Evolutionary conservation across 2,888 invertebrate species (phyloP).

Genomic region (Arrhopalites spinosus): DNA sequence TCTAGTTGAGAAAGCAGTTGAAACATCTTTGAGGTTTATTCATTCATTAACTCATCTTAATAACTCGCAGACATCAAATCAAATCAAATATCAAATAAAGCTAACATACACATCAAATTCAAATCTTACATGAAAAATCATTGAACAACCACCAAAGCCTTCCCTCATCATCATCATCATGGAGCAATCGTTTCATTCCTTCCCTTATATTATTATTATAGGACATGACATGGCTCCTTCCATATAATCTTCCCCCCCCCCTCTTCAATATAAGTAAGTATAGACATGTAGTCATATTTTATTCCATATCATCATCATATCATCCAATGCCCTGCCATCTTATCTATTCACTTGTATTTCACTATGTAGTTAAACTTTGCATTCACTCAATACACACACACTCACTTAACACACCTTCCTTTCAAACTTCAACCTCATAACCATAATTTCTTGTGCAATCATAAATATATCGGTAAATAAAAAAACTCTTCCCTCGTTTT

Average conservation of each 20-base stretch:
- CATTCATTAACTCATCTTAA: constrained; percentile 39
- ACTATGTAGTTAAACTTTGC: no score
- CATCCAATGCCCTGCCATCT: neutral
- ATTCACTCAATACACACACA: neutral
- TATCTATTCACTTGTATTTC: neutral
- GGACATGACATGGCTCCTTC: neutral
- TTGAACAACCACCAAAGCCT: constrained; percentile 7
- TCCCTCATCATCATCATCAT: neutral
- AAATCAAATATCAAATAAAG: constrained; percentile 34
- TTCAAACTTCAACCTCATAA: neutral
- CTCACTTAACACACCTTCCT: neutral
- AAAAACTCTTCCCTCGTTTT: neutral
- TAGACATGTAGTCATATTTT: neutral
- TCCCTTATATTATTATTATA: neutral
- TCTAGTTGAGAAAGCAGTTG: constrained; percentile 12
- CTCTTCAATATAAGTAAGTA: neutral
- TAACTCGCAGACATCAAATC: constrained; percentile 26
- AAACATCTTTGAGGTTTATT: constrained; percentile 20
- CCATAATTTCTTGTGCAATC: constrained; percentile 2
- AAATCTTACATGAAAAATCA: constrained; percentile 7
- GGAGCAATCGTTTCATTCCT: neutral
- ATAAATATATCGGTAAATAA: neutral
- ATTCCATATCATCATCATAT: constrained; percentile 1
- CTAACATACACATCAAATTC: constrained; percentile 26
- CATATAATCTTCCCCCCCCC: neutral